Base-by-base conservation (phyloP, 2,888 invertebrate genomes). In the Subacronicta megacephala region DNA sequence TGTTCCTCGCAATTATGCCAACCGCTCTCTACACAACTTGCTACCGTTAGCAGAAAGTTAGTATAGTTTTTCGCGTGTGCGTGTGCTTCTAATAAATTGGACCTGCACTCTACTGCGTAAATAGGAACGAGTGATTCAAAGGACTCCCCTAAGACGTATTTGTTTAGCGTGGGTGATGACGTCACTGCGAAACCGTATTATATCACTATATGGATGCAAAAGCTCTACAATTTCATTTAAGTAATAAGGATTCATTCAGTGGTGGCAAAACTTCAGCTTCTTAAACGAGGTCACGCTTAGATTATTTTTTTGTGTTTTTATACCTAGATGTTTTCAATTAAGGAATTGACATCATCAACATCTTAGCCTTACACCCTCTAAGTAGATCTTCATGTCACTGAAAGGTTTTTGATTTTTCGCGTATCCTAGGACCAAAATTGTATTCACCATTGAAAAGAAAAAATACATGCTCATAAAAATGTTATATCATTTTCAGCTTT, bases 81-180 rank as follows among this genome's bases (percentile, higher is more conserved):
- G 2, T 20, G 9, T n/a, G 2, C 5, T 13, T 17, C 12, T 40
- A 3, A 17, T 7, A n/a, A n/a, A 13, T 23, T 41, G 31, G 35
- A 17, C 35, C 1, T 33, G 18, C 45, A 36, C 13, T 46, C 26
- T 42, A 26, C 53, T 36, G 36, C 13, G 65, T 53, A 60, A 64
- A 73, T 53, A 65, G 53, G 35, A 18, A 23, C 40, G 23, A 55
- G 37, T 37, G 46, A 29, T 53, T 74, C 57, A 74, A 70, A 72
- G 66, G 43, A 41, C 5, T 43, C 60, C 56, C 42, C 31, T 12
- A 43, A 53, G 51, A 18, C 47, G 7, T 49, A 45, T 44, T 56
- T 65, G 62, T 65, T 51, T 44, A 36, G 15, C 36, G 40, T 43
- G 31, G 40, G 2, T 33, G 53, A 58, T 59, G 54, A 52, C 62